phyloP scores from a whole-genome alignment of 2,888 invertebrate species.

The Oegoconia quadripuncta region DNA sequence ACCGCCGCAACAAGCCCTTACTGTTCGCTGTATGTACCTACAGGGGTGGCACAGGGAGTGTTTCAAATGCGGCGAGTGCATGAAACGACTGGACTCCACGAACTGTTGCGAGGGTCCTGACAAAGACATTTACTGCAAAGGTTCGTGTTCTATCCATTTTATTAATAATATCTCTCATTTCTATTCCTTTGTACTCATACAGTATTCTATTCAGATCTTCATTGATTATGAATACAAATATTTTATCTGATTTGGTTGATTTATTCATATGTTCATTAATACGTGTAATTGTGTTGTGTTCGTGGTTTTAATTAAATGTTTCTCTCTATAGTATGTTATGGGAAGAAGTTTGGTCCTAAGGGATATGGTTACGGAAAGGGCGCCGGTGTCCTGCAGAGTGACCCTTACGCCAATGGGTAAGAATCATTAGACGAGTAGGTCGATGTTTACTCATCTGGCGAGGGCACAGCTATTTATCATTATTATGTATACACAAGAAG shows the following conservation, averaged over 20 bases:
- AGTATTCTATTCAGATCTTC: constrained; percentile 19
- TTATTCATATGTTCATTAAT: not conserved
- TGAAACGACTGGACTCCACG: constrained; percentile 92
- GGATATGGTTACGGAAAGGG: constrained; percentile 99
- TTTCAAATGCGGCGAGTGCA: constrained; percentile 94
- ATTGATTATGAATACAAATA: not conserved
- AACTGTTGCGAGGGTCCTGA: constrained; percentile 96
- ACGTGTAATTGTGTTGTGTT: constrained; percentile 17
- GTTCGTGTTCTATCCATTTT: constrained; percentile 74
- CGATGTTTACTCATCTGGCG: constrained; percentile 57
- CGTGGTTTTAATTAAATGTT: constrained; percentile 44
- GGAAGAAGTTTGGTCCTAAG: constrained; percentile 97
- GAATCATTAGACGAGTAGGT: constrained; percentile 55
- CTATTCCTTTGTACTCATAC: constrained; percentile 11
- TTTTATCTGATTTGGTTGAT: not conserved
- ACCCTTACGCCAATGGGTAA: constrained; percentile 91
- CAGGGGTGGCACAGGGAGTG: constrained; percentile 95
- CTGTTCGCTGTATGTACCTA: constrained; percentile 68
- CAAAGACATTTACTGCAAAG: constrained; percentile 98
- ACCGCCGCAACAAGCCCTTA: constrained; percentile 37
- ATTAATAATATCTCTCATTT: too few species aligned
- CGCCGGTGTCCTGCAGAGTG: constrained; percentile 94
- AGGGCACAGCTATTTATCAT: constrained; percentile 49
- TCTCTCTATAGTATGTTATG: constrained; percentile 91
- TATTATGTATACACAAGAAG: not conserved